phyloP scores from a whole-genome alignment of 2,797 vertebrate genomes.

The Peromyscus aztecus region DNA sequence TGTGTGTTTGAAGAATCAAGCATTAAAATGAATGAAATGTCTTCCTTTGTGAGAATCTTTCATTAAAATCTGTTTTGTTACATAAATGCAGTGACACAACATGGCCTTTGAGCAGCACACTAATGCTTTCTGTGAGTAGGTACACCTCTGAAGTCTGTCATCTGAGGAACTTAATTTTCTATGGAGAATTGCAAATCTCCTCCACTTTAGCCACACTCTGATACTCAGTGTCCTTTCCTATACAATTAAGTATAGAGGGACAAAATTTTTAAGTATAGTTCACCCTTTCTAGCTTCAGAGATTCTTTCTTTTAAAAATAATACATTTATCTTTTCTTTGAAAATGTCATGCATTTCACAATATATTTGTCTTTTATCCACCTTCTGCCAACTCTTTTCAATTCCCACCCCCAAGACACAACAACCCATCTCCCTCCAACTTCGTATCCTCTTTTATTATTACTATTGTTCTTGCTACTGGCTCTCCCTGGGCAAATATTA shows the following conservation, averaged over 20 bases:
- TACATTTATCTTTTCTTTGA: background rate
- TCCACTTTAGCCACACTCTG: background rate
- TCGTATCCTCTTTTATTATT: background rate
- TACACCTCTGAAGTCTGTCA: background rate
- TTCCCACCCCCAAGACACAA: background rate
- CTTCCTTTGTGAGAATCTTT: background rate
- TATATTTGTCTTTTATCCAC: background rate
- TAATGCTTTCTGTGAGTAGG: background rate
- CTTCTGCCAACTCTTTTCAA: background rate
- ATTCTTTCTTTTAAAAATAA: background rate
- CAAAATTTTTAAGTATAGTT: background rate
- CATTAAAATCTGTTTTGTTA: background rate
- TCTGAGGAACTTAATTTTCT: background rate
- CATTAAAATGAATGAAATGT: background rate
- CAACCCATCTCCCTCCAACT: background rate
- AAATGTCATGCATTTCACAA: background rate
- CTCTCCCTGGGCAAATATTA: background rate
- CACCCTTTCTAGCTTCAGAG: background rate
- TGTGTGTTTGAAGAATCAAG: slow-evolving; percentile 5
- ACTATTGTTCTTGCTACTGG: background rate
- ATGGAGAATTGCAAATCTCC: background rate
- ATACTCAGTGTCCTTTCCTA: background rate
- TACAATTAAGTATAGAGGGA: background rate
- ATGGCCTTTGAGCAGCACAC: background rate
- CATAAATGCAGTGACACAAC: background rate